These are phyloP conservation scores for Callopanchax toddi DNA, from an alignment of 2,113 vertebrate species.

Conservation along the genomic window DNA sequence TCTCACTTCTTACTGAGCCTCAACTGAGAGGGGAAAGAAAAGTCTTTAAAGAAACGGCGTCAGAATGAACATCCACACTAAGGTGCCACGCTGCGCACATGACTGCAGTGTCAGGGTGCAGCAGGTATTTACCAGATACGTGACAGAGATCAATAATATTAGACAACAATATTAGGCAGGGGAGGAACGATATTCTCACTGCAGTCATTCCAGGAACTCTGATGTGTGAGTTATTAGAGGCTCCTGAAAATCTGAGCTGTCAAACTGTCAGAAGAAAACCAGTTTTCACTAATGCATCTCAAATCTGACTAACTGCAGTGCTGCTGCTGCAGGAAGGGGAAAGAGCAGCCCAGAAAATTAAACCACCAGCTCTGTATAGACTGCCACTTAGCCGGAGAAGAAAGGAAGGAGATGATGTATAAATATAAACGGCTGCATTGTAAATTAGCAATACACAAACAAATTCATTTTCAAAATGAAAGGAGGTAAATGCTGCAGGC, in stretches of 20 bases:
- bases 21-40: neutral
- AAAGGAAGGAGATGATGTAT: conserved; percentile 30
- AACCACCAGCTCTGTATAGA: conserved; percentile 42
- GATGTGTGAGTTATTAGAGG: conserved; percentile 50
- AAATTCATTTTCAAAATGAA: conserved; percentile 43
- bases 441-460: conserved; percentile 57
- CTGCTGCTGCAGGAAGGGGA: conserved; percentile 16
- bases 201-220: conserved; percentile 48
- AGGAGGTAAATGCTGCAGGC: conserved; percentile 32
- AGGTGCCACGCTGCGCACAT: neutral
- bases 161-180: conserved; percentile 14
- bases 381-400: conserved; percentile 45
- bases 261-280: conserved; percentile 57
- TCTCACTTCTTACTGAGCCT: neutral
- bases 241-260: conserved; percentile 57
- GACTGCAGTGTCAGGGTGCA: conserved; percentile 4
- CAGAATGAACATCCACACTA: neutral
- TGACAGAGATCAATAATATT: conserved; percentile 57
- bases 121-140: conserved; percentile 11
- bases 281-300: conserved; percentile 53
- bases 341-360: conserved; percentile 35
- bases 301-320: conserved; percentile 38
- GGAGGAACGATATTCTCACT: conserved; percentile 42
- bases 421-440: conserved; percentile 27
- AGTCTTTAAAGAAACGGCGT: neutral